phyloP scores from a whole-genome alignment of 2,888 invertebrate genomes.

The Mactromeris polynyma region DNA sequence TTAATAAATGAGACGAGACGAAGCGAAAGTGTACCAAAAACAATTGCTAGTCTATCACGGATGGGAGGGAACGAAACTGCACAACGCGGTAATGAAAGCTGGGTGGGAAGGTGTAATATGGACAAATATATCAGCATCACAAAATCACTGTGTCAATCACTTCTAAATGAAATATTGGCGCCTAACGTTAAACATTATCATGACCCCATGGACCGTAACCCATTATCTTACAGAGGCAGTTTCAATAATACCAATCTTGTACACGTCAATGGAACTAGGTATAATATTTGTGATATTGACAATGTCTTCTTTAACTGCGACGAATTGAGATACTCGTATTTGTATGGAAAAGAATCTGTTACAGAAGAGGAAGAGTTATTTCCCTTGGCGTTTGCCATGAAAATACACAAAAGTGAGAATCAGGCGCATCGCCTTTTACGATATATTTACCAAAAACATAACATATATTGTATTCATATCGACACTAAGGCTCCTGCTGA shows the following conservation, averaged over 20 bases:
- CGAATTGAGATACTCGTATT: slow-evolving; percentile 53
- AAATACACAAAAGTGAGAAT: no score
- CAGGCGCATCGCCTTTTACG: slow-evolving; percentile 82
- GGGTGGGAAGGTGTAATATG: no score
- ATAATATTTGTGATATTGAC: slow-evolving; percentile 43
- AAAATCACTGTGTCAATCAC: background rate
- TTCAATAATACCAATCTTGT: background rate
- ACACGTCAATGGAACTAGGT: background rate
- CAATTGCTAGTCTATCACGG: no score
- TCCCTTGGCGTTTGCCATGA: slow-evolving; percentile 82
- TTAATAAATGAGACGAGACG: no score
- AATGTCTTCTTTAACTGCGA: slow-evolving; percentile 60
- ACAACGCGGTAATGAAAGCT: no score
- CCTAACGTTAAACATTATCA: background rate
- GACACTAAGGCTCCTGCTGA: slow-evolving; percentile 78
- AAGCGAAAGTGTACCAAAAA: no score
- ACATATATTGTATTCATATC: slow-evolving; percentile 85
- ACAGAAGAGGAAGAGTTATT: slow-evolving; percentile 74
- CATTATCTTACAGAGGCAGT: background rate
- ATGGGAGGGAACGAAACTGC: no score
- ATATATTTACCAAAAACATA: slow-evolving; percentile 84
- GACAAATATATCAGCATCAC: background rate
- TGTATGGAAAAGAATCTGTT: slow-evolving; percentile 64
- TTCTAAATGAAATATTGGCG: background rate
- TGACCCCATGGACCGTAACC: background rate